Conservation (phyloP, 2,888 invertebrate genomes). For the Lagria hirta region DNA sequence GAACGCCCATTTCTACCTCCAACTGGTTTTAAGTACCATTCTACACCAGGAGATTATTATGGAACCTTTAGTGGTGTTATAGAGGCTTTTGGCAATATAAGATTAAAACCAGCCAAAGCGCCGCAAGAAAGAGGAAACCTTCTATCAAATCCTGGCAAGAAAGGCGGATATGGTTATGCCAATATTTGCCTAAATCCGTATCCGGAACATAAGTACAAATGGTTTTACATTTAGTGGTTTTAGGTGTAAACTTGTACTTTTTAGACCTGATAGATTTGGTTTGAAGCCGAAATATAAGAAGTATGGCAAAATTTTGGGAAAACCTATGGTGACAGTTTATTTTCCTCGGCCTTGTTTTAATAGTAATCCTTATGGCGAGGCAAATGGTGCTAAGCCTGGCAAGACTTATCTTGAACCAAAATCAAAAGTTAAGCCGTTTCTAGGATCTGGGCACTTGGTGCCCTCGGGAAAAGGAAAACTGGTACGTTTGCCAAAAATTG, state of each 20-base stretch:
- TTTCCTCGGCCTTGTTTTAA: conserved; percentile 50
- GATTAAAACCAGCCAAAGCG: conserved; percentile 27
- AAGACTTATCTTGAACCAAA: conserved; percentile 42
- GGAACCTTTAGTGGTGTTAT: conserved; percentile 54
- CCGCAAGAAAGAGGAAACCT: conserved; percentile 35
- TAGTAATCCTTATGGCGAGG: conserved; percentile 49
- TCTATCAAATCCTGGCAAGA: conserved; percentile 50
- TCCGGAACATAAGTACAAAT: conserved; percentile 46
- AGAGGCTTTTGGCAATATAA: conserved; percentile 43
- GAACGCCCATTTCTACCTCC: conserved; percentile 44
- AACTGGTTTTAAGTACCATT: conserved; percentile 52
- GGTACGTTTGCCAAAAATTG: conserved; percentile 33
- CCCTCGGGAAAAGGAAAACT: conserved; percentile 49
- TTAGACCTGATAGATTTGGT: conserved; percentile 41
- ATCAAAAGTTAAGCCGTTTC: conserved; percentile 23
- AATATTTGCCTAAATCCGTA: conserved; percentile 57
- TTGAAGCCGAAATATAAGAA: conserved; percentile 39
- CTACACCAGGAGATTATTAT: conserved; percentile 58
- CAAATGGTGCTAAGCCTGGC: conserved; percentile 38
- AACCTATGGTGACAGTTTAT: conserved; percentile 41
- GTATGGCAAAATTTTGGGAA: conserved; percentile 36
- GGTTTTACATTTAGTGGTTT: conserved; percentile 3
- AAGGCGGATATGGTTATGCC: conserved; percentile 58
- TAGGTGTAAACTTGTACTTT: conserved; percentile 15
- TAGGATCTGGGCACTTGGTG: conserved; percentile 40